These are phyloP conservation scores for Ctenoplectra terminalis DNA, from an alignment of 1,140 invertebrate species.

Conservation along the genomic window DNA sequence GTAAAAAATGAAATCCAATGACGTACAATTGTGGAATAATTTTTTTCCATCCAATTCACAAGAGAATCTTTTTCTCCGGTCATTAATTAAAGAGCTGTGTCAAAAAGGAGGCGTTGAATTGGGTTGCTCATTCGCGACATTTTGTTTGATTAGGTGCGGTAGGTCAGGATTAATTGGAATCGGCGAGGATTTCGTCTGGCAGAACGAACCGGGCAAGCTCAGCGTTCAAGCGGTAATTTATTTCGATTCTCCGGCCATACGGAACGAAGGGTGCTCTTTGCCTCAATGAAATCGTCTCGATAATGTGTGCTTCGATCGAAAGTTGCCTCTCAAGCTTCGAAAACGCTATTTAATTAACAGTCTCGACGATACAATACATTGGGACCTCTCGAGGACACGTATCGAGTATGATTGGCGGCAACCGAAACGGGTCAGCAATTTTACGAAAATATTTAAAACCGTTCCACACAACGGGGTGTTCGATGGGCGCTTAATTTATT, in stretches of 20 bases:
- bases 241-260: slow-evolving; percentile 26
- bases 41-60: not conserved
- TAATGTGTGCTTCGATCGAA: slow-evolving; percentile 18
- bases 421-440: not conserved
- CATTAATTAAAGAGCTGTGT: not conserved
- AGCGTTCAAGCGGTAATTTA: slow-evolving; percentile 48
- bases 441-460: slow-evolving; percentile 15
- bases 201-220: slow-evolving; percentile 8
- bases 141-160: slow-evolving; percentile 6
- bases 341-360: slow-evolving; percentile 42
- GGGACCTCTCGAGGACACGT: not conserved
- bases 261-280: slow-evolving; percentile 16
- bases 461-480: not conserved
- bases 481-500: slow-evolving; percentile 3
- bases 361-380: slow-evolving; percentile 6
- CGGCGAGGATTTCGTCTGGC: slow-evolving; percentile 7
- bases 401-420: not conserved
- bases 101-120: not conserved
- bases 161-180: slow-evolving; percentile 60
- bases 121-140: slow-evolving; percentile 7
- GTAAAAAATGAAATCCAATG: too few relatives aligned
- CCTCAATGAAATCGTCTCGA: slow-evolving; percentile 18
- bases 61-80: not conserved
- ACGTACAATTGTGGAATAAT: not conserved
- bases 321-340: not conserved